Evolutionary conservation across 1,140 invertebrate species (phyloP).

Genomic region (Pseudachorutes palmiensis): DNA sequence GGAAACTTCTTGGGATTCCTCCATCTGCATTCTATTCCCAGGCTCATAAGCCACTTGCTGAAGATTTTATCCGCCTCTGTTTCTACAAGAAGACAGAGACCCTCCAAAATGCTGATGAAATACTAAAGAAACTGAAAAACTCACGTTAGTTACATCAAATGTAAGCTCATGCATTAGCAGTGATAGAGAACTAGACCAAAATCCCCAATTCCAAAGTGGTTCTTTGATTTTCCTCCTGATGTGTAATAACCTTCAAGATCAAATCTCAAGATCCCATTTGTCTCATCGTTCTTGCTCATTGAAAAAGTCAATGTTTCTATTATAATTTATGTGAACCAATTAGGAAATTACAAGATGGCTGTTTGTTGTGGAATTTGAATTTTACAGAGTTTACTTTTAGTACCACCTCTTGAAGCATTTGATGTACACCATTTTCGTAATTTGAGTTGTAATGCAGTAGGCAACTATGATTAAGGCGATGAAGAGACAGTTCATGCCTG

Average conservation of each 20-base stretch:
- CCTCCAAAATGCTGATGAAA: constrained; percentile 32
- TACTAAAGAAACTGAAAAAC: constrained; percentile 32
- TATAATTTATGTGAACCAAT: no score
- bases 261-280: no score
- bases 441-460: constrained; percentile 18
- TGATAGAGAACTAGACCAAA: no score
- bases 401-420: constrained; percentile 23
- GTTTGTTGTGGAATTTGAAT: no score
- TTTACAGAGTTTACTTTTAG: constrained; percentile 6
- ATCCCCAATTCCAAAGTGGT: no score
- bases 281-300: no score
- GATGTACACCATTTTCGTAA: constrained; percentile 24
- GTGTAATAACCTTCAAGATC: no score
- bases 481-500: constrained; percentile 11
- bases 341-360: no score
- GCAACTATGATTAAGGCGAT: constrained; percentile 1
- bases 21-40: constrained; percentile 85
- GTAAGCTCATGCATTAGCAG: no score
- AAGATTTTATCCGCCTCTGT: constrained; percentile 67
- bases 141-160: constrained; percentile 6
- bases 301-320: no score
- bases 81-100: constrained; percentile 38
- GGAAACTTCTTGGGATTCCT: constrained; percentile 88
- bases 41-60: constrained; percentile 70
- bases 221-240: no score